A percentile compares a stretch with the other conserved stretches of the same genome.
Evolutionary conservation across 2,888 invertebrate genomes (phyloP).

Genomic region (Euphydryas editha): DNA sequence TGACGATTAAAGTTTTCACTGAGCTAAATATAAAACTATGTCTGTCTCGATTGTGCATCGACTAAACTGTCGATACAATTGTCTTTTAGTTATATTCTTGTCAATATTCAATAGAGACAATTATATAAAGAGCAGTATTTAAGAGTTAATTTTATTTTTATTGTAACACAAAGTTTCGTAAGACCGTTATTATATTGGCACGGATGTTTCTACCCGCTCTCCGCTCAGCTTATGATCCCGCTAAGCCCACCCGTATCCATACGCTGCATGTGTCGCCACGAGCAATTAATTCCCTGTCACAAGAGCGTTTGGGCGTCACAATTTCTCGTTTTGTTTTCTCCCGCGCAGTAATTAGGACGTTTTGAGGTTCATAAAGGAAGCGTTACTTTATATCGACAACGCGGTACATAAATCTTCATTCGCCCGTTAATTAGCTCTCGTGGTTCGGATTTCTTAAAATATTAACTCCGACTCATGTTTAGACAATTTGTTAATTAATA

Average conservation of each 20-base stretch:
- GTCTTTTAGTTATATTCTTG: constrained; percentile 13
- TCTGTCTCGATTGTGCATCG: constrained; percentile 36
- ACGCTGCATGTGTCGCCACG: constrained; percentile 77
- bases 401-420: constrained; percentile 82
- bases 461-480: constrained; percentile 32
- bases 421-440: constrained; percentile 74
- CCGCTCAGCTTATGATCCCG: constrained; percentile 47
- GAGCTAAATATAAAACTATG: constrained; percentile 70
- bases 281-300: constrained; percentile 83
- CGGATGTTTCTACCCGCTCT: constrained; percentile 36
- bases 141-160: neutral
- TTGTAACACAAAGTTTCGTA: neutral
- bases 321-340: constrained; percentile 75
- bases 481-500: constrained; percentile 36
- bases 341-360: constrained; percentile 83
- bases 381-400: constrained; percentile 83
- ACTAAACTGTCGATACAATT: constrained; percentile 25
- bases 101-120: neutral
- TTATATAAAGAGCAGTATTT: neutral
- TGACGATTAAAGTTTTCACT: constrained; percentile 82
- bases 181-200: constrained; percentile 14
- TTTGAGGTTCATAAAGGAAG: constrained; percentile 83
- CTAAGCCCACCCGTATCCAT: constrained; percentile 43
- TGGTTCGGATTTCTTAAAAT: constrained; percentile 44
- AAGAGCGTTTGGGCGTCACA: constrained; percentile 81